Base-by-base conservation (phyloP, 2,888 invertebrate species). In the Timema cristinae region DNA sequence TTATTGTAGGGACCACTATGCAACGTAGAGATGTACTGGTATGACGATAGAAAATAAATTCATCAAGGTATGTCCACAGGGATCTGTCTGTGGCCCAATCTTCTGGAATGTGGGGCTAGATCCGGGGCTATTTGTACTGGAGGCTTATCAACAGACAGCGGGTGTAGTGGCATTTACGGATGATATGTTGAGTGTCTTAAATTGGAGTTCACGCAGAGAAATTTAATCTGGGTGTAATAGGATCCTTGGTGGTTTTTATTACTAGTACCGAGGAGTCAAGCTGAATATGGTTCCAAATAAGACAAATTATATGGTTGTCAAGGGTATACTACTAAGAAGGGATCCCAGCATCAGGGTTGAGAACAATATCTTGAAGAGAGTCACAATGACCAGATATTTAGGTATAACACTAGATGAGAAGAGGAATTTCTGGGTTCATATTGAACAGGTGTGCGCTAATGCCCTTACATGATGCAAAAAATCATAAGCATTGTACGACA, bases 61-160 rank as follows among this genome's bases (percentile, higher is more conserved):
- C 7, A 15, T 32, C 1, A 67, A 51, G 16, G 50, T 2, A 1
- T 50, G 50, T 11, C 50, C 67, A 1, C 67, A 67, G 50, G 67
- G 67, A n/a, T 67, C 67, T 10, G 50, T 67, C 7, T 51, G 49
- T 10, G 50, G 7, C 13, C 67, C 67, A 0, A 5, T 67, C 7
- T 49, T 51, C 6, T 67, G 67, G 67, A 50, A 49, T 51, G 50
- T 67, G 11, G 67, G 49, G 7, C 51, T 67, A 32, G 67, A 67
- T 2, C 32, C 49, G 48, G 6, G 10, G 7, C 32, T 50, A 32
- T 15, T 16, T 10, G 13, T 16, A 16, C 9, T 59, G 9, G 32
- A 59, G 15, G 13, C 7, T 0, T 9, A 59, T 2, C 7, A 0
- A 11, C 0, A 59, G 7, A 13, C 32, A 48, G 6, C 7, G 16